Percentiles rank a stretch among this genome's conserved stretches.
Evolutionary conservation across 2,888 invertebrate species (phyloP).

Genomic region (Drosophila melanosoma): DNA sequence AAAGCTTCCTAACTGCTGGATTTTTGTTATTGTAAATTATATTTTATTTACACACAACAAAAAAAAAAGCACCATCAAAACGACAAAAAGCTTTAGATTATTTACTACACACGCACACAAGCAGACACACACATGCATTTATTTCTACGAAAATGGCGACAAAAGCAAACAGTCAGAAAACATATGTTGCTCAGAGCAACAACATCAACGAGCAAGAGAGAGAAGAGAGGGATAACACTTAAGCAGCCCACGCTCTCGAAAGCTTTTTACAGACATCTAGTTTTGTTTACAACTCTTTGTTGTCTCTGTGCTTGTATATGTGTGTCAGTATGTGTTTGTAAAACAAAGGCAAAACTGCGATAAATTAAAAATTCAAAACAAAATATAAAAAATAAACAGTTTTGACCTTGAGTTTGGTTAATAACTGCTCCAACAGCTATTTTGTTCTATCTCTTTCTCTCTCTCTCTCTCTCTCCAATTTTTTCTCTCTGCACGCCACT

Average conservation of each 20-base stretch:
- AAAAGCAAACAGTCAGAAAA: constrained; percentile 76
- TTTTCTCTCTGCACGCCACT: constrained; percentile 25
- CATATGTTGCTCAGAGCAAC: constrained; percentile 59
- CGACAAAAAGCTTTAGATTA: constrained; percentile 66
- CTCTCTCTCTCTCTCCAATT: constrained; percentile 28
- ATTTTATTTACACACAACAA: constrained; percentile 63
- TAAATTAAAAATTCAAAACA: constrained; percentile 83
- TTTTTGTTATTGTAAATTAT: constrained; percentile 65
- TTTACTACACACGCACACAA: constrained; percentile 43
- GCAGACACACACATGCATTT: constrained; percentile 14
- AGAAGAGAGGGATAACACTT: constrained; percentile 5
- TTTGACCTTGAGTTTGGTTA: constrained; percentile 84
- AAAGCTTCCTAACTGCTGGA: constrained; percentile 61
- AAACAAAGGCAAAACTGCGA: constrained; percentile 78
- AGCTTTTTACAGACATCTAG: constrained; percentile 70
- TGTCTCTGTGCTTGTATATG: constrained; percentile 2
- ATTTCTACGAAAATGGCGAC: constrained; percentile 63
- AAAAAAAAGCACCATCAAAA: constrained; percentile 32
- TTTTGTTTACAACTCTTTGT: constrained; percentile 73
- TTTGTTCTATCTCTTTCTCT: constrained; percentile 10
- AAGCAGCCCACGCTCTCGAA: constrained; percentile 25
- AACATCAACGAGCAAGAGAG: constrained; percentile 17
- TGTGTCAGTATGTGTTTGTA: constrained; percentile 47
- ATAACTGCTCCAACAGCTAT: constrained; percentile 65
- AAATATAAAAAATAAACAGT: constrained; percentile 85